phyloP scores from a whole-genome alignment of 2,113 vertebrate species.

The Alethe castanea region DNA sequence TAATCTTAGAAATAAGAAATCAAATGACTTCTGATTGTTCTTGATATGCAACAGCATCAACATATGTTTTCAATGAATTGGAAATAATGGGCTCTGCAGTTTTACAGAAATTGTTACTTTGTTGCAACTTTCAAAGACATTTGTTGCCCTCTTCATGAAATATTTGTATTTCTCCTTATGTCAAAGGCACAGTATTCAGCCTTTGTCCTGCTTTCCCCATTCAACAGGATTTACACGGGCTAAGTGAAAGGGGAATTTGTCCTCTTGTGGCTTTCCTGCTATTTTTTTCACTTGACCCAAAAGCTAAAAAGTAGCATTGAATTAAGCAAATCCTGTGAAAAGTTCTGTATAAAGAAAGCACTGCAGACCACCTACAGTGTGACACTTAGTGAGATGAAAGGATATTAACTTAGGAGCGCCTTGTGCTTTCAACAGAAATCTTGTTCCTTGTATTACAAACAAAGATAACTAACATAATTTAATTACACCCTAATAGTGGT shows the following conservation, averaged over 20 bases:
- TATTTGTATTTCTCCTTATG: slow-evolving; percentile 54
- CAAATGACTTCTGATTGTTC: slow-evolving; percentile 72
- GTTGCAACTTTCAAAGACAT: slow-evolving; percentile 65
- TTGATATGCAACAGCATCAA: slow-evolving; percentile 55
- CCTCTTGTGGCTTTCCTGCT: slow-evolving; percentile 48
- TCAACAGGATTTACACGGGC: slow-evolving; percentile 17
- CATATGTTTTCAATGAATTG: slow-evolving; percentile 71
- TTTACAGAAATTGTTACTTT: slow-evolving; percentile 64
- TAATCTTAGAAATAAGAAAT: slow-evolving; percentile 68
- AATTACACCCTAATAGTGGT: slow-evolving; percentile 36
- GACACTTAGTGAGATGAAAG: slow-evolving; percentile 60
- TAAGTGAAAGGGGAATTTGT: slow-evolving; percentile 50
- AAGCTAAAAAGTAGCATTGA: slow-evolving; percentile 55
- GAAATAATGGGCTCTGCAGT: slow-evolving; percentile 50
- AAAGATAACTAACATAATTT: slow-evolving; percentile 47
- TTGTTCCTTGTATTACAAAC: slow-evolving; percentile 49
- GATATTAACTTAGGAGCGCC: slow-evolving; percentile 53
- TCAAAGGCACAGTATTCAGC: slow-evolving; percentile 45
- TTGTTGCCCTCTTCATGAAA: slow-evolving; percentile 49
- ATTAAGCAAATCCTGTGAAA: slow-evolving; percentile 32
- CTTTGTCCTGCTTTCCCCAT: slow-evolving; percentile 40
- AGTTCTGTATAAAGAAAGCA: slow-evolving; percentile 42
- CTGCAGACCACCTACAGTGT: slow-evolving; percentile 58
- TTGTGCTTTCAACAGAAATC: slow-evolving; percentile 30
- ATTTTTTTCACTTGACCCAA: slow-evolving; percentile 58